Evolutionary conservation across 2,797 vertebrate genomes (phyloP).

Genomic region (Enteromius afrohamiltoni): DNA sequence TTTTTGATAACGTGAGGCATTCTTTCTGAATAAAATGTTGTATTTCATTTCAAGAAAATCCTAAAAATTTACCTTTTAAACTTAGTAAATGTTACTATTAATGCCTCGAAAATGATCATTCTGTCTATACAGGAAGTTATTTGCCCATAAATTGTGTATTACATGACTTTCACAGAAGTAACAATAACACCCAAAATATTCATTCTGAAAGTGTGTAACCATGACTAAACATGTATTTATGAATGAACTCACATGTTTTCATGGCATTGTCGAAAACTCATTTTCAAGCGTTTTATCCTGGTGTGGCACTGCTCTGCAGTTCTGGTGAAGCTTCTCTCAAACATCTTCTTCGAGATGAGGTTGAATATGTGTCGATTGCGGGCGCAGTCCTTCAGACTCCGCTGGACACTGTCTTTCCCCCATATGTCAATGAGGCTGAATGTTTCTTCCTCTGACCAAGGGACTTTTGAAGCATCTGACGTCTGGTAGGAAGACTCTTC

Average conservation of each 20-base stretch:
- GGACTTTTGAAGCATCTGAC: constrained; percentile 69
- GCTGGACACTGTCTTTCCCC: constrained; percentile 75
- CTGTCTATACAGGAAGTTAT: not conserved
- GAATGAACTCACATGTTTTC: constrained; percentile 62
- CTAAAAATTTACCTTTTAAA: not conserved
- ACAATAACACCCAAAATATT: not conserved
- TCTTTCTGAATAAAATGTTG: not conserved
- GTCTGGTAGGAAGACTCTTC: constrained; percentile 63
- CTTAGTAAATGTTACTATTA: not conserved
- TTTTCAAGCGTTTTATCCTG: constrained; percentile 78
- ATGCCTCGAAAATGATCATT: not conserved
- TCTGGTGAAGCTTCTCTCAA: constrained; percentile 71
- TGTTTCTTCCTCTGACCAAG: constrained; percentile 79
- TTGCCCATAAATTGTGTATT: not conserved
- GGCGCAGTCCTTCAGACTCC: constrained; percentile 73
- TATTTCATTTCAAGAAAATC: not conserved
- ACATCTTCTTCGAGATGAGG: constrained; percentile 75
- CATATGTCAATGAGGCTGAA: constrained; percentile 75
- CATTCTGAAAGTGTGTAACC: not conserved
- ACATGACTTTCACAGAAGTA: not conserved
- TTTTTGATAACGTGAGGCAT: not conserved
- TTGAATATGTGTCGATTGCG: constrained; percentile 78
- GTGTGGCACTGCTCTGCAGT: constrained; percentile 78
- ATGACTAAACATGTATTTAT: not conserved
- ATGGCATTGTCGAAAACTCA: constrained; percentile 68